Conservation (phyloP, 2,888 invertebrate genomes). For the Sphaeridia pumilis region DNA sequence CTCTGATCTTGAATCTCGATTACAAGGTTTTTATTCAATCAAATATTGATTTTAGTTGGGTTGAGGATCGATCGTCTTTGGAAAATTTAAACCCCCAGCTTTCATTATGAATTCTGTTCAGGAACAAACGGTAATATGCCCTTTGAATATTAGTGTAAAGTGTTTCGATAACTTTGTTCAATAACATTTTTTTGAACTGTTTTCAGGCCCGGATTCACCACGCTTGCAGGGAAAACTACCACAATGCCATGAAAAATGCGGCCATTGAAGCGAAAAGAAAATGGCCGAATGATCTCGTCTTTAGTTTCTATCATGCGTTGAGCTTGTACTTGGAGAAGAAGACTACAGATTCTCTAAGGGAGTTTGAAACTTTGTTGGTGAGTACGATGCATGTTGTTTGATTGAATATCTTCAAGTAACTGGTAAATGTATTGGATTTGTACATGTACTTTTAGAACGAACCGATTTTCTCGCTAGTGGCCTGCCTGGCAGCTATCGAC, state of each 20-base stretch:
- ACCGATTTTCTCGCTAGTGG: constrained; percentile 46
- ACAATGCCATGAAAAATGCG: constrained; percentile 60
- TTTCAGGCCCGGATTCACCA: constrained; percentile 58
- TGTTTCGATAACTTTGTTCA: no score
- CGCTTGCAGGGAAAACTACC: constrained; percentile 67
- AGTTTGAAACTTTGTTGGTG: constrained; percentile 51
- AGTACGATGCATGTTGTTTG: constrained; percentile 2
- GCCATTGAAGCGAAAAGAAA: constrained; percentile 58
- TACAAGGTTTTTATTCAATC: no score
- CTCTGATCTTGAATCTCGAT: no score
- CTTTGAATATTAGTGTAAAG: no score
- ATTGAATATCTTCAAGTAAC: no score
- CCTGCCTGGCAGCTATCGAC: constrained; percentile 61
- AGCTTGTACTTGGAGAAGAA: constrained; percentile 61
- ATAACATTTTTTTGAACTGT: constrained; percentile 8
- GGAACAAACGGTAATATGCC: no score
- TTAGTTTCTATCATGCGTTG: constrained; percentile 61
- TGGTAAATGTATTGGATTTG: no score
- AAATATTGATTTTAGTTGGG: no score
- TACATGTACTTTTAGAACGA: constrained; percentile 24
- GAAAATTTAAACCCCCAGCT: no score
- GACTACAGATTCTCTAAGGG: constrained; percentile 65
- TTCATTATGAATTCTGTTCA: no score
- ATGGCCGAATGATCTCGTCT: constrained; percentile 53
- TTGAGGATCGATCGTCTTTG: no score